Conservation (phyloP, 2,797 vertebrate genomes). For the Spheniscus humboldti region DNA sequence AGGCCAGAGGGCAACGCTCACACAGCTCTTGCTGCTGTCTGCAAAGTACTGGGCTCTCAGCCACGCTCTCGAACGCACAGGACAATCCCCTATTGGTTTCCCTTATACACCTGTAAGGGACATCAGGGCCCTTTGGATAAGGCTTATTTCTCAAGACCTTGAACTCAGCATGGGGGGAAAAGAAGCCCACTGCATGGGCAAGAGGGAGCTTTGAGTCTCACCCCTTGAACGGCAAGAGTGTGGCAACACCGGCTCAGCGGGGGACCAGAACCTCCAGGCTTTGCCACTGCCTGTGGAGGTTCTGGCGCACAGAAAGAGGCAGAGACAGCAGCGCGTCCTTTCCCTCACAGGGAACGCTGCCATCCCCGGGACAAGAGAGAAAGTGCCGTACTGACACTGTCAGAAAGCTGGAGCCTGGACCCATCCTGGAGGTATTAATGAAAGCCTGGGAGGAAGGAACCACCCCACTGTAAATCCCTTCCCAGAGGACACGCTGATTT, state of each 20-base stretch:
- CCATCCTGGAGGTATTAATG: background rate
- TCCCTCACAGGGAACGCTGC: background rate
- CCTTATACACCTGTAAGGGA: background rate
- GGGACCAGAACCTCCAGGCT: background rate
- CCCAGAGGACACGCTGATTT: background rate
- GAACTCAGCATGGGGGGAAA: background rate
- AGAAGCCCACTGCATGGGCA: background rate
- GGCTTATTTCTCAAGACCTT: background rate
- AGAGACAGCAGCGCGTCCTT: rapidly evolving
- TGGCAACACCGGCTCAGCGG: background rate
- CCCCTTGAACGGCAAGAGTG: background rate
- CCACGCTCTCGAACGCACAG: rapidly evolving
- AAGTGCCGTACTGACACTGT: background rate
- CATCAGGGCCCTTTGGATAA: background rate
- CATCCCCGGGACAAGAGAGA: background rate
- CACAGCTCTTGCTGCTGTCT: background rate
- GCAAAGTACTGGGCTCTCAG: background rate
- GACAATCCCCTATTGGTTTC: background rate
- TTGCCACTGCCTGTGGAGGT: background rate
- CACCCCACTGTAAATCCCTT: background rate
- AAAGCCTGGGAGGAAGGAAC: background rate
- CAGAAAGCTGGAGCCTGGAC: background rate
- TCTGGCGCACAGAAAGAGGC: background rate
- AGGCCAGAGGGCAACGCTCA: background rate
- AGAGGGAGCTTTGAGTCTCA: background rate